Percentiles rank a stretch among this genome's conserved stretches.
Conservation (phyloP, 2,797 vertebrate genomes). For the Neopelma chrysocephalum region DNA sequence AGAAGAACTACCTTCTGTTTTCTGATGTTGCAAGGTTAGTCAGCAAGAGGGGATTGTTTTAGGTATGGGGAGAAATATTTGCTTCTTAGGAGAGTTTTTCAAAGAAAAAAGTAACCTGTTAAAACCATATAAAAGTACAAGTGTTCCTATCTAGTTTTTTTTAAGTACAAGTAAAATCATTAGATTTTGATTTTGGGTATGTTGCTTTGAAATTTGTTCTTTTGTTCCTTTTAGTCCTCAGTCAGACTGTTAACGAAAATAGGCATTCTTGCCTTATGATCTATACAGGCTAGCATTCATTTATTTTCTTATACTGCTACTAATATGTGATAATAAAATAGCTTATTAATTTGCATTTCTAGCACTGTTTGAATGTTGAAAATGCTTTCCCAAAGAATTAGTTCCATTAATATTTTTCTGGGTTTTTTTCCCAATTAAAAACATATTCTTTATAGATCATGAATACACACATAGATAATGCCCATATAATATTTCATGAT, state of each 20-base stretch:
- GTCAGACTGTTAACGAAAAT: background rate
- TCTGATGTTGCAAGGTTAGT: background rate
- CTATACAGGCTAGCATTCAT: background rate
- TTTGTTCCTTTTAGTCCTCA: background rate
- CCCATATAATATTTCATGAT: background rate
- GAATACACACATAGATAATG: background rate
- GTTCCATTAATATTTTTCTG: background rate
- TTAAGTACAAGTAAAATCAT: background rate
- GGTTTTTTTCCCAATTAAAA: fast-evolving
- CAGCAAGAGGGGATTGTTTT: background rate
- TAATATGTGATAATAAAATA: background rate
- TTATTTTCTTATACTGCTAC: background rate
- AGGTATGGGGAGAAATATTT: background rate
- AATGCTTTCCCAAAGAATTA: background rate
- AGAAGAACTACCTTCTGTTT: background rate
- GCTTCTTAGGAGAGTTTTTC: background rate
- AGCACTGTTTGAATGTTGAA: background rate
- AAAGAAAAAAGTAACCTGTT: background rate
- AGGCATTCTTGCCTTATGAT: background rate
- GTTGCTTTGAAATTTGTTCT: background rate
- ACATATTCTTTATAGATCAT: background rate
- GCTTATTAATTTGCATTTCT: background rate
- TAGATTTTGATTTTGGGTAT: background rate
- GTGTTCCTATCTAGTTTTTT: background rate
- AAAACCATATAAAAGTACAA: background rate